These are phyloP conservation scores for Acanthosoma haemorrhoidale DNA, from an alignment of 2,888 invertebrate species.

Conservation along the genomic window DNA sequence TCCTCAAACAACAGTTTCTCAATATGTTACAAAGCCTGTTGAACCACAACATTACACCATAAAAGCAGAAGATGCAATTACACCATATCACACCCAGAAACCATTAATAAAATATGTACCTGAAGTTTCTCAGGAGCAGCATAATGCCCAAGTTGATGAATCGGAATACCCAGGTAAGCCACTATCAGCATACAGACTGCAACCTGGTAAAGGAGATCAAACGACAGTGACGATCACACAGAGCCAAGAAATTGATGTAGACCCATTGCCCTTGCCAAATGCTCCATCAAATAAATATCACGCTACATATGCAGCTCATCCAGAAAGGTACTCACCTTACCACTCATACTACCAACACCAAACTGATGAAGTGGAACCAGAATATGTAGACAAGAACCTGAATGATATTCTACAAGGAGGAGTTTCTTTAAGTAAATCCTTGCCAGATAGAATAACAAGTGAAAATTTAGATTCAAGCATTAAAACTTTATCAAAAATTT, in stretches of 20 bases:
- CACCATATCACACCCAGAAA: background rate
- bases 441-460: conserved; percentile 68
- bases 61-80: background rate
- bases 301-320: background rate
- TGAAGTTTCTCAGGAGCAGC: background rate
- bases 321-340: background rate
- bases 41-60: conserved; percentile 11
- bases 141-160: conserved; percentile 15
- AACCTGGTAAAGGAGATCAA: background rate
- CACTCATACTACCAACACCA: background rate
- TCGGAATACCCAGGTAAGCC: conserved; percentile 6
- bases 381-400: conserved; percentile 28
- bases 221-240: conserved; percentile 38
- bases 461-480: conserved; percentile 76
- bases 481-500: conserved; percentile 66
- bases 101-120: conserved; percentile 13
- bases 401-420: conserved; percentile 58
- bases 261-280: conserved; percentile 6
- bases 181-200: background rate
- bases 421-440: conserved; percentile 65
- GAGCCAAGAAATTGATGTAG: conserved; percentile 39
- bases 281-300: conserved; percentile 31
- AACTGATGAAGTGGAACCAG: conserved; percentile 2
- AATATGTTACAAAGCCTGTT: background rate
- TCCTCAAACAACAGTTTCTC: background rate